These are phyloP conservation scores for Caenorhabditis sp. DNA, from an alignment of 2,888 invertebrate species.

Conservation along the genomic window DNA sequence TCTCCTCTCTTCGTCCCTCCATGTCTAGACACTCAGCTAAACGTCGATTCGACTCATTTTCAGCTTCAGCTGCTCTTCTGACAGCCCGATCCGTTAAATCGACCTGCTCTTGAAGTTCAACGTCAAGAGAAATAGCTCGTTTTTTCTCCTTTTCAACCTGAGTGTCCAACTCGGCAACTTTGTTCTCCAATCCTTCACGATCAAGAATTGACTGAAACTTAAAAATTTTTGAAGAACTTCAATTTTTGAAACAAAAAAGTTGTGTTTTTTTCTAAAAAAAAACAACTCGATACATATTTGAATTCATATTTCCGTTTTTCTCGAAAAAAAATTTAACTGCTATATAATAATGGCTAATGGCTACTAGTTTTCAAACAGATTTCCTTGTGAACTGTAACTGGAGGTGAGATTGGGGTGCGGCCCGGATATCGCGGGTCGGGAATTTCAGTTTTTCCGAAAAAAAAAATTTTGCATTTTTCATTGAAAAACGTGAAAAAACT, in stretches of 20 bases:
- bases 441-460: neutral
- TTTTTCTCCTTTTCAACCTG: slow-evolving; percentile 46
- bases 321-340: no score
- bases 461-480: neutral
- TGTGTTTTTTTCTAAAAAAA: no score
- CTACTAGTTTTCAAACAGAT: no score
- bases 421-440: no score
- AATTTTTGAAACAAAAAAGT: no score
- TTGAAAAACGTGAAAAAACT: no score
- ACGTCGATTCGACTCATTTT: slow-evolving; percentile 56
- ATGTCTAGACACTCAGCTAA: slow-evolving; percentile 56
- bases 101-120: slow-evolving; percentile 53
- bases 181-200: slow-evolving; percentile 41
- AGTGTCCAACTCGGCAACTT: slow-evolving; percentile 41
- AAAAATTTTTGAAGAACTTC: no score
- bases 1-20: slow-evolving; percentile 51
- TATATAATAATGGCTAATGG: no score
- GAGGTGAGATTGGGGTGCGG: no score
- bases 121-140: slow-evolving; percentile 42
- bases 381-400: no score
- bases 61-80: slow-evolving; percentile 55
- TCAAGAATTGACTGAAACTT: slow-evolving; percentile 45
- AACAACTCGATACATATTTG: no score
- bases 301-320: no score
- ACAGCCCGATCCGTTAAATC: slow-evolving; percentile 54